Evolutionary conservation across 2,113 vertebrate genomes (phyloP).

Genomic region (Atlantisia rogersi): DNA sequence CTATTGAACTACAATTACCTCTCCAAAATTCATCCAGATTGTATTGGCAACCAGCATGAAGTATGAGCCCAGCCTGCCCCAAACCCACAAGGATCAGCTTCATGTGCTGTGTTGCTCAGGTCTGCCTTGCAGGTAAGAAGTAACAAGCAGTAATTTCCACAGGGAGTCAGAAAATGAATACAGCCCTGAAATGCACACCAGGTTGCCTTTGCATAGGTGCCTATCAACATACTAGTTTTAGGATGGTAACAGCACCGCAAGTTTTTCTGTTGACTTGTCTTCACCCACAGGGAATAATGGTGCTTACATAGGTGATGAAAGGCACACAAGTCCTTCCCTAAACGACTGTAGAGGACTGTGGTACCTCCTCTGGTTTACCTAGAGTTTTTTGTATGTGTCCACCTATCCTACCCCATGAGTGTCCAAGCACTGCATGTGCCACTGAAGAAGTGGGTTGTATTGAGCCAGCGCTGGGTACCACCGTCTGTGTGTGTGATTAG

Average conservation of each 20-base stretch:
- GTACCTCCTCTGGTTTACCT: neutral
- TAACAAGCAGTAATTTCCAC: neutral
- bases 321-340: neutral
- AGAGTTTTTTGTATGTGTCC: neutral
- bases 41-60: neutral
- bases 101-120: neutral
- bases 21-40: neutral
- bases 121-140: neutral
- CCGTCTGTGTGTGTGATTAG: neutral
- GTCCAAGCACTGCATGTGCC: neutral
- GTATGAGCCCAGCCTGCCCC: neutral
- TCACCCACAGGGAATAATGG: neutral
- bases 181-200: neutral
- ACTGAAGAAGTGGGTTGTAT: fast-evolving
- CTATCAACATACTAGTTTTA: neutral
- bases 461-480: neutral
- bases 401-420: neutral
- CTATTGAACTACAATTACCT: neutral
- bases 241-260: neutral
- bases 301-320: neutral
- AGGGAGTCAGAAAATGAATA: neutral
- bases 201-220: neutral
- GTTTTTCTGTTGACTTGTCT: neutral
- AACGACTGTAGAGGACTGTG: neutral
- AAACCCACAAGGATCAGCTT: neutral